A percentile compares a stretch with the other conserved stretches of the same genome.
Conservation (phyloP, 1,140 invertebrate genomes). For the Arion vulgaris region DNA sequence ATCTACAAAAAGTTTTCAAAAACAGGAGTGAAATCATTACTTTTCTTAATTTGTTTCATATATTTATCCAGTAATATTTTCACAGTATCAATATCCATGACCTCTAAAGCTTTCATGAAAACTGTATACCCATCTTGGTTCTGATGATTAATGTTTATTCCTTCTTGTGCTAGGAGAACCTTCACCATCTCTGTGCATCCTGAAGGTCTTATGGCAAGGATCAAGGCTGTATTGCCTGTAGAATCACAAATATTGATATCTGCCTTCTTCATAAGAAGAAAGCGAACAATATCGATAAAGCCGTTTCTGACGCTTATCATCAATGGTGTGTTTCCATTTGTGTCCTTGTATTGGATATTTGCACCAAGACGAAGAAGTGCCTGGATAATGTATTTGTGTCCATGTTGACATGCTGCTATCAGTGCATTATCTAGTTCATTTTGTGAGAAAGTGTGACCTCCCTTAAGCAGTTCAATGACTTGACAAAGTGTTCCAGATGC, state of each 20-base stretch:
- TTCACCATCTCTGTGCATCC: not conserved
- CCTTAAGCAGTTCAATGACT: not conserved
- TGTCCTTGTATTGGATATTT: not conserved
- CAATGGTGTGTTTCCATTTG: constrained; percentile 6
- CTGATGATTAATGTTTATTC: not conserved
- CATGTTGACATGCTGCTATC: not conserved
- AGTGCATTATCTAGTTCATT: not conserved
- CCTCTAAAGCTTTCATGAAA: not conserved
- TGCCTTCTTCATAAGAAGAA: not conserved
- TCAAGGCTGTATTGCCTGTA: not conserved
- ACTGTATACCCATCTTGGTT: not conserved
- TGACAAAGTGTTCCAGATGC: not conserved
- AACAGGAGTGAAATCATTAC: not conserved
- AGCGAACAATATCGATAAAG: not conserved
- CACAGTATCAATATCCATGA: not conserved
- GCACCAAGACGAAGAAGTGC: not conserved
- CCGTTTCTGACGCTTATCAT: not conserved
- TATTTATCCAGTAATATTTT: not conserved
- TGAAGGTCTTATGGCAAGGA: not conserved
- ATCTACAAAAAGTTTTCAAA: not conserved
- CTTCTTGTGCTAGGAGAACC: not conserved
- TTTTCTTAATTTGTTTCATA: not conserved
- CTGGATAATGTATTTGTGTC: constrained; percentile 14
- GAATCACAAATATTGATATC: not conserved
- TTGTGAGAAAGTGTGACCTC: not conserved